Base-by-base conservation (phyloP, 2,113 vertebrate species). In the Aleadryas rufinucha region DNA sequence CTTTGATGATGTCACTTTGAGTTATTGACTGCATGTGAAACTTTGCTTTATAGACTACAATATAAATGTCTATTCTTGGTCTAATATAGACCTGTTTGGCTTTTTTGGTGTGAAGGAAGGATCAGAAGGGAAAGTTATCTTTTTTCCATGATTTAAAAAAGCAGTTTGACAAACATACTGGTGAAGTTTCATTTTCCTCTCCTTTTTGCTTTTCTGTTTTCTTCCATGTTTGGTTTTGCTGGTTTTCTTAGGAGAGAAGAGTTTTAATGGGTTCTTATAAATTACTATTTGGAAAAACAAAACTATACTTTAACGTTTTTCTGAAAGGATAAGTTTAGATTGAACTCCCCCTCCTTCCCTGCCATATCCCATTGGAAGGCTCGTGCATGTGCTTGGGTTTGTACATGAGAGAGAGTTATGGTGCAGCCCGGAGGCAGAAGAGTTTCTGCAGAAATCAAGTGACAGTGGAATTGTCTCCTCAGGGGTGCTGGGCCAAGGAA, bases 331-430 rank as follows among this genome's bases (percentile, higher is more conserved):
- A 39, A 65, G 23, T 31, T 37, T 65, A 56, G 39, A 26, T 18
- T 3, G 8, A 74, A 33, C 24, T 41, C 22, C 8, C 6, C 2
- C 6, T 88, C 65, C 15, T 75, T 41, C 39, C n/a, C 27, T 71
- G 52, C n/a, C 16, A 6, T 13, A 4, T 70, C 17, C 14, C 4
- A 15, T 4, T 21, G 52, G 52, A 56, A 60, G 5, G 7, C 71
- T 42, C 41, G 60, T 70, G 81, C 14, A 3, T 4, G 39, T 37
- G 53, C 9, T 78, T 14, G 45, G 33, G 52, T 64, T 47, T 74
- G 42, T 26, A 16, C 4, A 1, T 9, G 63, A 37, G 23, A 31
- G 11, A 5, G 10, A 10, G 1, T 8, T 57, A 2, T 27, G 22
- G 54, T 7, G 26, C 21, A 42, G 33, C 39, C 35, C 30, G 59